Percentiles rank a stretch among this genome's conserved stretches.
Evolutionary conservation across 2,113 vertebrate species (phyloP).

Genomic region (Anseranas semipalmata): DNA sequence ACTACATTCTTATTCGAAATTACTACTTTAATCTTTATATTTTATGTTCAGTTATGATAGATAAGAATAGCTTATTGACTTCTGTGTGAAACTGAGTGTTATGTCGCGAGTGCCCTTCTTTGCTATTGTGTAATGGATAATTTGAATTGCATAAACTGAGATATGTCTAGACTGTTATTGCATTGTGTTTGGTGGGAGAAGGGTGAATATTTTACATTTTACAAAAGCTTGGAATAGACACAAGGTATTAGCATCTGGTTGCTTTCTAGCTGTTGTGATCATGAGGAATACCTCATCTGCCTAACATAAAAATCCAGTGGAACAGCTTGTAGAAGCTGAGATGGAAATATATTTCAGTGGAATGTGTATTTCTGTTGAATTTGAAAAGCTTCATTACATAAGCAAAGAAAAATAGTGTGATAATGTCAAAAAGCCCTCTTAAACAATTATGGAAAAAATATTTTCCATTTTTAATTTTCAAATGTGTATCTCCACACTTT

Average conservation of each 20-base stretch:
- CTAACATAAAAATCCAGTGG: not conserved
- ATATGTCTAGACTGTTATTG: slow-evolving; percentile 35
- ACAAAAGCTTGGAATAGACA: not conserved
- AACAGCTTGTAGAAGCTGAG: not conserved
- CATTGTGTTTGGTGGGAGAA: slow-evolving; percentile 26
- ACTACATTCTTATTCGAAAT: not conserved
- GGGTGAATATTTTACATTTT: slow-evolving; percentile 10
- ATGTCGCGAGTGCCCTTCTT: not conserved
- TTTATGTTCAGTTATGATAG: not conserved
- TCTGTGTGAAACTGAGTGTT: not conserved
- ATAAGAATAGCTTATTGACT: not conserved
- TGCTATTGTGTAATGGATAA: slow-evolving; percentile 19
- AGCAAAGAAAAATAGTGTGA: not conserved
- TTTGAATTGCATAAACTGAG: slow-evolving; percentile 30
- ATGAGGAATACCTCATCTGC: not conserved
- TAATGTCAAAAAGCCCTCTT: not conserved
- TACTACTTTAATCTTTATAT: not conserved
- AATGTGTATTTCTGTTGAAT: not conserved
- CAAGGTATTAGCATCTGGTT: not conserved
- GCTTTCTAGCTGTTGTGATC: not conserved
- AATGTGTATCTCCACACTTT: not conserved
- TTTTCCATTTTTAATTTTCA: not conserved
- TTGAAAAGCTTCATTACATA: not conserved
- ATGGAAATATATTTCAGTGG: not conserved
- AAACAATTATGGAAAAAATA: not conserved